Conservation (phyloP, 1,140 invertebrate species). For the Camponotus floridanus region DNA sequence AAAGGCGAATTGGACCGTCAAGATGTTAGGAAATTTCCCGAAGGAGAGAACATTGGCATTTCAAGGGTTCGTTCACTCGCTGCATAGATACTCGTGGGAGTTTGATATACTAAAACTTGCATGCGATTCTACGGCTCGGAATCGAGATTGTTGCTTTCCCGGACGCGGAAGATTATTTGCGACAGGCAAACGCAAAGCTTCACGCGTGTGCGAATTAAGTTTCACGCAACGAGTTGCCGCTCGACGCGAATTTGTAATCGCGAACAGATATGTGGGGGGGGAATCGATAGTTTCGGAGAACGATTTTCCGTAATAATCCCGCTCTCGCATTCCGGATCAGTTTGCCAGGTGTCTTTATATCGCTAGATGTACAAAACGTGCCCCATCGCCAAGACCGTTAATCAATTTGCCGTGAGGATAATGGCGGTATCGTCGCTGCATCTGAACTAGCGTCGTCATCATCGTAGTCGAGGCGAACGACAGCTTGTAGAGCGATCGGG, state of each 20-base stretch:
- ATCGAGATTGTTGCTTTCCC: constrained; percentile 26
- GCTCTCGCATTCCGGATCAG: neutral
- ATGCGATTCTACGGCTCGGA: constrained; percentile 48
- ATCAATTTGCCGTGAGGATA: constrained; percentile 66
- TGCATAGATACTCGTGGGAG: constrained; percentile 56
- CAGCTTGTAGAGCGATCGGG: constrained; percentile 68
- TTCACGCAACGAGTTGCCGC: neutral
- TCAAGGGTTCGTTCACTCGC: neutral
- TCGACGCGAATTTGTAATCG: constrained; percentile 17
- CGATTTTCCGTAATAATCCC: neutral
- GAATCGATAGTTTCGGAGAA: neutral
- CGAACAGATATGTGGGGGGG: neutral
- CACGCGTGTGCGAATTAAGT: neutral
- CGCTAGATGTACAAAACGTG: neutral
- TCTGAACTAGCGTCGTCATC: constrained; percentile 56
- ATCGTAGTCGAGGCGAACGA: constrained; percentile 57
- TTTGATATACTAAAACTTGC: constrained; percentile 63
- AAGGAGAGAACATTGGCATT: constrained; percentile 60
- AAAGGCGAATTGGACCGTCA: constrained; percentile 59
- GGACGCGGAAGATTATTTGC: neutral
- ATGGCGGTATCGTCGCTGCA: constrained; percentile 46
- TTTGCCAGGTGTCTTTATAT: neutral
- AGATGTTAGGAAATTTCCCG: constrained; percentile 73
- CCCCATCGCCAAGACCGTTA: constrained; percentile 24
- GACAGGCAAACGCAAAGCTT: constrained; percentile 4